Percentiles rank a stretch among this genome's conserved stretches.
Evolutionary conservation across 1,140 invertebrate species (phyloP).

Genomic region (Dreissena polymorpha): DNA sequence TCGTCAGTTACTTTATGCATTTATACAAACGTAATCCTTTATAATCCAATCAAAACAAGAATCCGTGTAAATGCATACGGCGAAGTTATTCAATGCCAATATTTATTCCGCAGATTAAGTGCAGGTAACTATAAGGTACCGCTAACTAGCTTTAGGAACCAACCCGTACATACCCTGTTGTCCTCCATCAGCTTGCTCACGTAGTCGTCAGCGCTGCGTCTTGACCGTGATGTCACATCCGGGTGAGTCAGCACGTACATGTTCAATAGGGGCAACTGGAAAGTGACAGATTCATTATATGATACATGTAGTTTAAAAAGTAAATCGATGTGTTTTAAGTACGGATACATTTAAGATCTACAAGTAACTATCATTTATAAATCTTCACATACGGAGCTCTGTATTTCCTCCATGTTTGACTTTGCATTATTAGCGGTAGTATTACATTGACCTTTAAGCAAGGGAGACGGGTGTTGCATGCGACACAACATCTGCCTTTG

Average conservation of each 20-base stretch:
- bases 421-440: neutral
- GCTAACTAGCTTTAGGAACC: too few relatives aligned
- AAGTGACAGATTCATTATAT: neutral
- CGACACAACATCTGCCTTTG: neutral
- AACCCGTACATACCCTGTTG: constrained; percentile 24
- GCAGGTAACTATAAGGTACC: too few relatives aligned
- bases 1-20: too few relatives aligned
- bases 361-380: neutral
- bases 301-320: neutral
- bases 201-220: constrained; percentile 37
- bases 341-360: neutral
- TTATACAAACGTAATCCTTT: too few relatives aligned
- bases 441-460: neutral
- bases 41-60: too few relatives aligned
- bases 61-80: too few relatives aligned
- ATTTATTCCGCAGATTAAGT: too few relatives aligned
- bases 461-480: neutral
- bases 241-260: constrained; percentile 36
- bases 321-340: neutral
- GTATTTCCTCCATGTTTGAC: neutral
- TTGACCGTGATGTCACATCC: constrained; percentile 39
- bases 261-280: constrained; percentile 33
- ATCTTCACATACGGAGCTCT: neutral
- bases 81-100: too few relatives aligned
- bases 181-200: constrained; percentile 26